Evolutionary conservation across 2,113 vertebrate genomes (phyloP).

Genomic region (Chrysemys picta): DNA sequence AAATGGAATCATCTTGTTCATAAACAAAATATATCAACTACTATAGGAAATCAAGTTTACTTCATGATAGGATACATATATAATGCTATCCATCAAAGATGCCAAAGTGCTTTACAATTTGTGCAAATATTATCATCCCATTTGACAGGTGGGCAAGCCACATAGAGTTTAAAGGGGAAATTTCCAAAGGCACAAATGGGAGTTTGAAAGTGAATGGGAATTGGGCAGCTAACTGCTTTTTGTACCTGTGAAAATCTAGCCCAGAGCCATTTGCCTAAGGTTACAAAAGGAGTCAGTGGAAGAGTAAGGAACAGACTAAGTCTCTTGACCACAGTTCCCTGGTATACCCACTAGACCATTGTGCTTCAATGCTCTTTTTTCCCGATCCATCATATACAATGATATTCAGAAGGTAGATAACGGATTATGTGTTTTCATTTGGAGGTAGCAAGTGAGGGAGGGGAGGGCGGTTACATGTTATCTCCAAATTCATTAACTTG

Average conservation of each 20-base stretch:
- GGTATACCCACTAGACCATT: no score
- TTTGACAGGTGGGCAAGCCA: neutral
- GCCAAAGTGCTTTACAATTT: neutral
- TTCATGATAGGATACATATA: neutral
- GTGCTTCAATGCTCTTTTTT: no score
- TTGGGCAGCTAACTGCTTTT: neutral
- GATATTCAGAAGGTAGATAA: neutral
- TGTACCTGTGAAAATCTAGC: neutral
- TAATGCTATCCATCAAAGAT: neutral
- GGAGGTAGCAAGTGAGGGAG: neutral
- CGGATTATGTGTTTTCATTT: constrained; percentile 14
- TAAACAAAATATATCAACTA: neutral
- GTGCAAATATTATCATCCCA: neutral
- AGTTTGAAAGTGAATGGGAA: neutral
- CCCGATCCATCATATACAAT: neutral
- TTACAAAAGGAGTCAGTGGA: neutral
- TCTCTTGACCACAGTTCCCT: no score
- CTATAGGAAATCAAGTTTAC: neutral
- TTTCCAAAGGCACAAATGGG: no score
- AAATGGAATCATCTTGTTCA: neutral
- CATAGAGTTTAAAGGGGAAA: no score
- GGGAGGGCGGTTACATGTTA: neutral
- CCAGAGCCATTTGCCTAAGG: neutral
- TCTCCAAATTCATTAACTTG: constrained; percentile 34
- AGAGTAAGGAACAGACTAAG: no score